Base-by-base conservation (phyloP, 2,888 invertebrate species). In the Cantharis lateralis region DNA sequence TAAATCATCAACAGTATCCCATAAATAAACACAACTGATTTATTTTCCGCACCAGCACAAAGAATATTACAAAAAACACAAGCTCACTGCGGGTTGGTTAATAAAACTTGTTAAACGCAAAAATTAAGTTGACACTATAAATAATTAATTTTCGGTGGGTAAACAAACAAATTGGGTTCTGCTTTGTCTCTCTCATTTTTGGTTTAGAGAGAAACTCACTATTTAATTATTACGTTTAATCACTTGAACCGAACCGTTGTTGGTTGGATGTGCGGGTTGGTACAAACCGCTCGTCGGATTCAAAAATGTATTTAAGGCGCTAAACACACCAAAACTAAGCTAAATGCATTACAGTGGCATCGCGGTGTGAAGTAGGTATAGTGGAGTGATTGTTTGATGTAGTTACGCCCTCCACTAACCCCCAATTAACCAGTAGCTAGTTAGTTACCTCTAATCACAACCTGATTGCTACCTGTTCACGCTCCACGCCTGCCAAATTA, bases 391-490 rank as follows among this genome's bases (percentile, higher is more conserved):
- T 86, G 86, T 85, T 83, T 86, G 86, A 86, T 86, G 86, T 87
- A 82, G 86, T 87, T 87, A 87, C 87, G 87, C 87, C 87, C 86
- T 86, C 86, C 84, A 84, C 85, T 85, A 86, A 85, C 87, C 87
- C 87, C 85, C 86, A 87, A 87, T 87, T 87, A 87, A 87, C 87
- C 87, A 83, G 87, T 87, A 87, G 87, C 86, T 84, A 84, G 86
- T 87, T 87, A 86, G 87, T 87, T 86, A 87, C 84, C 83, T 86
- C 86, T 86, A 86, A 87, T 87, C 86, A 86, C 84, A 84, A 83
- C 84, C 85, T 87, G 87, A 87, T 87, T 87, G 87, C 87, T 87
- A 87, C 87, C 87, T 87, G 87, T 87, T 86, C 85, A 84, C 85
- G 85, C 85, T 85, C 84, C 82, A 82, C 84, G 82, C 82, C 84